Percentiles rank a stretch among this genome's conserved stretches.
These are phyloP conservation scores for Rotaria macrura DNA, from an alignment of 2,888 invertebrate genomes.

Conservation along the genomic window DNA sequence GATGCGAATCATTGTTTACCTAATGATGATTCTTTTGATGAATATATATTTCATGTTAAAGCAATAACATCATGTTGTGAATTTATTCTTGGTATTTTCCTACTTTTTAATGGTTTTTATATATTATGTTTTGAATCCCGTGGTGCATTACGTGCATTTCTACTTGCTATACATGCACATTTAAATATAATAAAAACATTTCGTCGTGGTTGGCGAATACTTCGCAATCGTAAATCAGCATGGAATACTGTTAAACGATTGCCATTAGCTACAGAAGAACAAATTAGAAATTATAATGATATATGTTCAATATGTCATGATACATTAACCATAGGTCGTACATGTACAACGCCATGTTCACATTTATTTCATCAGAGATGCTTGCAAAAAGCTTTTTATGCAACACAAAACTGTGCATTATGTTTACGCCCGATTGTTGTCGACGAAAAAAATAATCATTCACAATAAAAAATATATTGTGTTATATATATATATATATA, in stretches of 20 bases:
- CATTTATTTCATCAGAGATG: constrained; percentile 91
- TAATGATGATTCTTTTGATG: constrained; percentile 66
- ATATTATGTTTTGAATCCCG: constrained; percentile 85
- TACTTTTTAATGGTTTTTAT: constrained; percentile 85
- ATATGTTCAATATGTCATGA: constrained; percentile 76
- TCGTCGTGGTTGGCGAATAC: constrained; percentile 75
- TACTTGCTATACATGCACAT: constrained; percentile 94
- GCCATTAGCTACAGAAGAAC: background rate
- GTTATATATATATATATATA: background rate
- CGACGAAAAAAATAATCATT: background rate
- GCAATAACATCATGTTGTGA: constrained; percentile 85
- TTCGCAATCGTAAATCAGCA: constrained; percentile 76
- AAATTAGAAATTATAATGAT: constrained; percentile 3
- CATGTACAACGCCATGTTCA: constrained; percentile 57
- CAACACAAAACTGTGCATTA: constrained; percentile 80
- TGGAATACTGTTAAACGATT: constrained; percentile 16
- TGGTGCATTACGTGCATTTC: constrained; percentile 77
- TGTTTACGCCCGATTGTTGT: constrained; percentile 55
- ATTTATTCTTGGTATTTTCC: constrained; percentile 80
- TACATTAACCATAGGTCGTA: constrained; percentile 60
- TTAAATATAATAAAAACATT: constrained; percentile 87
- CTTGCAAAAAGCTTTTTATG: constrained; percentile 83
- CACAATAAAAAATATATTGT: background rate
- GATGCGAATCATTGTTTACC: constrained; percentile 59
- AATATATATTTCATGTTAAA: constrained; percentile 76